Base-by-base conservation (phyloP, 2,113 vertebrate species). In the Tupaia chinensis region DNA sequence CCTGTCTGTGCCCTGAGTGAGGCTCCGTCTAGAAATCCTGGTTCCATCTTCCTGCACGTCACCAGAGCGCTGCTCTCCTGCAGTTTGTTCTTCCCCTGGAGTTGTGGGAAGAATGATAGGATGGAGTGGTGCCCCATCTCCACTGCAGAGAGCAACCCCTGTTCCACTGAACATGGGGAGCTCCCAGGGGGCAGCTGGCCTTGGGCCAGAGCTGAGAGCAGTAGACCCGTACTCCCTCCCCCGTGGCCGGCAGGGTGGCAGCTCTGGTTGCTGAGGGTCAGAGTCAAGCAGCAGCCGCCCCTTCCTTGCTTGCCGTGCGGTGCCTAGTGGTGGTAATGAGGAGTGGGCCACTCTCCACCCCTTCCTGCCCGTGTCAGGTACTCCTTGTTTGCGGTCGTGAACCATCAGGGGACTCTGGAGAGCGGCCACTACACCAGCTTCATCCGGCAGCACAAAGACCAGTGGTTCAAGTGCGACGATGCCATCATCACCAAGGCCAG, bases 401-500 rank as follows among this genome's bases (percentile, higher is more conserved):
- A 99, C 98, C 99, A 99, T 98, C 99, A 99, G 98, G 99, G 99
- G 98, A 99, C 99, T 93, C 98, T 99, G 99, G 99, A 99, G 98
- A 99, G 99, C 0, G 99, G 99, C 96, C 99, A 99, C 98, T 99
- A 99, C 97, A 99, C 99, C 98, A 99, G 99, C 98, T 99, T 99
- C 98, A 99, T 99, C 98, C 98, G 99, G 93, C 99, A 99, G 98
- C 99, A 99, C 99, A 99, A 99, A 98, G 99, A 99, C 99, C 99
- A 99, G 99, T 99, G 99, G 99, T 99, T 99, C 98, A 99, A 99
- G 97, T 99, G 99, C 98, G 99, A 99, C 29, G 99, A 99, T 23
- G 99, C 99, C 97, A 99, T 99, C 98, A 99, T 99, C 98, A 99
- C 99, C 98, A 99, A 99, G 99, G 99, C 99, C 99, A 99, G 99